Conservation (phyloP, 1,140 invertebrate species). For the Sminthurinus signatus region DNA sequence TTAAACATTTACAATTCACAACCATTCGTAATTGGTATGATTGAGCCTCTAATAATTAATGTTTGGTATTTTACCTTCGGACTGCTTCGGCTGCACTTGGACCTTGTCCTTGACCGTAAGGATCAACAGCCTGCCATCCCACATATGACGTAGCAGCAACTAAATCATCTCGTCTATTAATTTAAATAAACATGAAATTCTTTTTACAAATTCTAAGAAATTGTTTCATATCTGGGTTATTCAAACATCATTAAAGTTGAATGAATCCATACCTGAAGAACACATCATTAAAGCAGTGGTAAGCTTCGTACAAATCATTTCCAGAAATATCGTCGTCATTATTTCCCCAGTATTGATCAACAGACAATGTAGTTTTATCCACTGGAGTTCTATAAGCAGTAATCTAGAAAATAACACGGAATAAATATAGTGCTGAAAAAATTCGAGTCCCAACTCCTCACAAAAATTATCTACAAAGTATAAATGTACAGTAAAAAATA, state of each 20-base stretch:
- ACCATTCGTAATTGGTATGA: too few relatives aligned
- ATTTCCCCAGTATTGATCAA: conserved; percentile 49
- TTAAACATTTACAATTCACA: background rate
- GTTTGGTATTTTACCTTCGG: conserved; percentile 35
- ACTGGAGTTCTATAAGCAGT: conserved; percentile 53
- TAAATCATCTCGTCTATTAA: conserved; percentile 53
- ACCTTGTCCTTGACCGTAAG: conserved; percentile 52
- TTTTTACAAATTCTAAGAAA: too few relatives aligned
- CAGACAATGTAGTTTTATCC: conserved; percentile 48
- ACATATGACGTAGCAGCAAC: conserved; percentile 44
- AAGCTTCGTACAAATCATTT: conserved; percentile 41
- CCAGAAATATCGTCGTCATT: conserved; percentile 44
- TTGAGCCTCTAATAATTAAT: too few relatives aligned
- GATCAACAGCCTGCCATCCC: conserved; percentile 52
- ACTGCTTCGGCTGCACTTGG: conserved; percentile 52
- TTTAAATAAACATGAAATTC: too few relatives aligned
- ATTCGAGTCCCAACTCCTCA: too few relatives aligned
- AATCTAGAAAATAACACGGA: background rate
- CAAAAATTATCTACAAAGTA: background rate
- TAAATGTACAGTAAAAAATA: background rate
- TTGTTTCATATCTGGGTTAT: too few relatives aligned
- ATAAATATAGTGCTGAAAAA: too few relatives aligned
- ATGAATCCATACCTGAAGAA: conserved; percentile 1
- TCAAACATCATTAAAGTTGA: conserved; percentile 48
- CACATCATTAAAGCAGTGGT: conserved; percentile 41